A percentile compares a stretch with the other conserved stretches of the same genome.
These are phyloP conservation scores for Hemiprocne comata DNA, from an alignment of 2,113 vertebrate genomes.

Conservation along the genomic window DNA sequence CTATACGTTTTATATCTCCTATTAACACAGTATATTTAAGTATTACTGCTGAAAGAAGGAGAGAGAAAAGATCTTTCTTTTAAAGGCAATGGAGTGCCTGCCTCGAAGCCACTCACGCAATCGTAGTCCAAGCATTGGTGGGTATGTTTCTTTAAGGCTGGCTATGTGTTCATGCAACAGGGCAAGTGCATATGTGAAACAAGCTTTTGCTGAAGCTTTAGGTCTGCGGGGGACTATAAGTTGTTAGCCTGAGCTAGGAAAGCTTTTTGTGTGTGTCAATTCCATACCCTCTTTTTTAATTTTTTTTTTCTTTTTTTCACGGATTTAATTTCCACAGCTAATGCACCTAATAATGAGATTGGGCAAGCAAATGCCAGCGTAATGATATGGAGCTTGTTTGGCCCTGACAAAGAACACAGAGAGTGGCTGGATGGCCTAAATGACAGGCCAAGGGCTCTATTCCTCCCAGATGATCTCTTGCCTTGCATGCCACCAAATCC, in stretches of 20 bases:
- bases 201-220: slow-evolving; percentile 28
- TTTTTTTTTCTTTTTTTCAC: slow-evolving; percentile 69
- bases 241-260: slow-evolving; percentile 76
- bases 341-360: slow-evolving; percentile 77
- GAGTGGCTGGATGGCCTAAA: slow-evolving; percentile 63
- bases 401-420: slow-evolving; percentile 76
- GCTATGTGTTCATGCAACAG: slow-evolving; percentile 28
- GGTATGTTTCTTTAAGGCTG: slow-evolving; percentile 57
- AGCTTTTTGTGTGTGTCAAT: slow-evolving; percentile 72
- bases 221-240: slow-evolving; percentile 69
- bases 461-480: slow-evolving; percentile 25
- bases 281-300: slow-evolving; percentile 38
- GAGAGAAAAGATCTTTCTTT: neutral
- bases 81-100: neutral
- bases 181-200: slow-evolving; percentile 54
- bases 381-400: slow-evolving; percentile 74
- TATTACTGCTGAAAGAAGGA: neutral
- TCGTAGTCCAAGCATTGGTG: neutral
- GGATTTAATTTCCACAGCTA: slow-evolving; percentile 80
- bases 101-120: neutral
- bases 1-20: neutral
- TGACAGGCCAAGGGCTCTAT: slow-evolving; percentile 51
- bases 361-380: slow-evolving; percentile 61
- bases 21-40: neutral
- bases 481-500: neutral